Conservation (phyloP, 1,140 invertebrate genomes). For the Epicauta chinensis region DNA sequence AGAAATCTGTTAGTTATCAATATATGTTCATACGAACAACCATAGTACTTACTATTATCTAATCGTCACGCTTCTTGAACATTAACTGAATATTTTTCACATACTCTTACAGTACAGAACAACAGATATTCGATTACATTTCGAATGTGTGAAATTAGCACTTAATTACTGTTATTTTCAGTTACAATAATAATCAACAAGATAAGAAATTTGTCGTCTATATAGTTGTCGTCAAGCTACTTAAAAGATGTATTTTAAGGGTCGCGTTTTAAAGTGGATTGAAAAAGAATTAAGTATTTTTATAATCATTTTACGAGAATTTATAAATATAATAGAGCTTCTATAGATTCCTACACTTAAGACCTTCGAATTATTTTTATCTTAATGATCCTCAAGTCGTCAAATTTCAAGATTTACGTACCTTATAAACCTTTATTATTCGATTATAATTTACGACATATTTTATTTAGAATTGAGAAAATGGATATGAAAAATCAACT, state of each 20-base stretch:
- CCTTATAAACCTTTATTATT: too few relatives aligned
- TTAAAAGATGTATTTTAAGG: slow-evolving; percentile 5
- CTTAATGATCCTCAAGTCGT: slow-evolving; percentile 8
- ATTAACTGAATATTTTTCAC: slow-evolving; percentile 5
- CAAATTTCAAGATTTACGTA: neutral
- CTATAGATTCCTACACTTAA: slow-evolving; percentile 2
- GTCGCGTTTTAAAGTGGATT: neutral
- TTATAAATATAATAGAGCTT: slow-evolving; percentile 7
- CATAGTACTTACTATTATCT: slow-evolving; percentile 7
- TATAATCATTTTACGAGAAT: slow-evolving; percentile 4
- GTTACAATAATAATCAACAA: slow-evolving; percentile 8
- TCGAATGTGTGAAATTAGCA: neutral
- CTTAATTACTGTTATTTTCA: too few relatives aligned
- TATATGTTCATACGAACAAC: slow-evolving; percentile 8
- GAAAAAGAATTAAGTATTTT: neutral
- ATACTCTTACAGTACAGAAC: neutral
- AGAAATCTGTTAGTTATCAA: slow-evolving; percentile 13
- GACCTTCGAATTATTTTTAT: slow-evolving; percentile 12
- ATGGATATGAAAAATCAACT: too few relatives aligned
- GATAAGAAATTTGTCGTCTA: slow-evolving; percentile 2
- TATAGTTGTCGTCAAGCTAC: neutral
- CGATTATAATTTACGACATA: too few relatives aligned
- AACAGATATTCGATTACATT: too few relatives aligned
- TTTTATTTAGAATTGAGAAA: too few relatives aligned
- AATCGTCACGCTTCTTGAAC: slow-evolving; percentile 15